Base-by-base conservation (phyloP, 2,888 invertebrate genomes). In the Sycophila texana region DNA sequence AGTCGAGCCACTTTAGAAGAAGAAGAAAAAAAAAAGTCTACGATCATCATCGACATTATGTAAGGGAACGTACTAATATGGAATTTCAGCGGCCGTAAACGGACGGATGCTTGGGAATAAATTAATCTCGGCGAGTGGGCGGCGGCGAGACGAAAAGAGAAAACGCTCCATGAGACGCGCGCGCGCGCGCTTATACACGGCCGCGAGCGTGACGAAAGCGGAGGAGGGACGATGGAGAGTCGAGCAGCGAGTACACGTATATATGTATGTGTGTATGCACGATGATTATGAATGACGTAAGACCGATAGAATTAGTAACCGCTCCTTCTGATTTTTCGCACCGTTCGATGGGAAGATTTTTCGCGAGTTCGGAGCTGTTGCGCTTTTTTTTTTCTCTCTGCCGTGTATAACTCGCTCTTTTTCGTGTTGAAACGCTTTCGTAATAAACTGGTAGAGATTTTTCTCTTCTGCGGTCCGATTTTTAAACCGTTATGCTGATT, bases 261-360 rank as follows among this genome's bases (percentile, higher is more conserved):
- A 26, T 26, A 5, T 39, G 5, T 55, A 5, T 18, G 26, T n/a
- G 10, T 55, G 53, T 26, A 58, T 70, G 57, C 26, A 74, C 14
- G 65, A 77, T 66, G 26, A 26, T 66, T 73, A 39, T 55, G 53
- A 73, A 60, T 77, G 73, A 77, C 55, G 73, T 61, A 73, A 77
- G 16, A 12, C 60, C 22, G 73, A 53, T 73, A 67, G 77, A 77
- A 73, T 77, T 73, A 77, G 77, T 73, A 73, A 77, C 72, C 63
- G 39, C 73, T 51, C 58, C 51, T 67, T 72, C 66, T 65, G 51
- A 66, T 72, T 66, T 72, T 77, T n/a, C 70, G 26, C 18, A 20
- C 20, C 14, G 16, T 16, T 16, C 47, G 57, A 16, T 49, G 53
- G 47, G 5, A 20, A 49, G 16, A 60, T 53, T 61, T 73, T 39